Base-by-base conservation (phyloP, 37 sponge, comb jelly and placozoan genomes). In the Ianthella basta region DNA sequence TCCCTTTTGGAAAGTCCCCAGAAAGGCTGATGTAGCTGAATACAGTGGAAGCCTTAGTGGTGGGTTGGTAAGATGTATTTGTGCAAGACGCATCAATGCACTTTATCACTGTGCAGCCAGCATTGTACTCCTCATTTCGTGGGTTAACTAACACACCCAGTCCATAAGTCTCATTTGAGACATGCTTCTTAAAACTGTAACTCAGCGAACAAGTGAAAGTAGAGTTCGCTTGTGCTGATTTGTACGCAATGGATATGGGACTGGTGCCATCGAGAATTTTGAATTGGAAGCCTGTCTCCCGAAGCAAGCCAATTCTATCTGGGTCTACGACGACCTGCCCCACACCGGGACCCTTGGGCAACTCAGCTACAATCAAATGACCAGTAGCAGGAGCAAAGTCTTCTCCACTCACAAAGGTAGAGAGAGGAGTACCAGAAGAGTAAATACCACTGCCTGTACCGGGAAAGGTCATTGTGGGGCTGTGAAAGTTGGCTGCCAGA, bases 401-500 rank as follows among this genome's bases (percentile, higher is more conserved):
- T 18, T 21, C 33, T 30, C 72, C 72, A 27, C 30, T 70, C 36
- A 70, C 19, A 25, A 55, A 65, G 40, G 25, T 64, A 37, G 14
- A 64, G 23, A 54, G 5, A 20, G 83, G 56, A 64, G 30, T 40
- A n/a, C 86, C 86, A 61, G 79, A 29, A 34, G 86, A 78, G 41
- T 90, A 90, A 10, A 90, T 87, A 0, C 91, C 91, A 81, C 87
- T 86, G 0, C 91, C 91, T 35, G 87, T 83, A 44, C 50, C 50
- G 8, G 50, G 50, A 44, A 44, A 8, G 8, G 3, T 44, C 6
- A 10, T 8, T 8, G 50, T 44, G 34, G 25, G 39, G 36, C 20
- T 24, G 82, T 89, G 90, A 0, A 25, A 39, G 54, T 89, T 89
- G 32, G 90, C 90, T 19, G 86, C 90, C 14, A 89, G 21, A n/a